Conservation (phyloP, 2,888 invertebrate species). For the Galeopsomyia nigrocyanea region DNA sequence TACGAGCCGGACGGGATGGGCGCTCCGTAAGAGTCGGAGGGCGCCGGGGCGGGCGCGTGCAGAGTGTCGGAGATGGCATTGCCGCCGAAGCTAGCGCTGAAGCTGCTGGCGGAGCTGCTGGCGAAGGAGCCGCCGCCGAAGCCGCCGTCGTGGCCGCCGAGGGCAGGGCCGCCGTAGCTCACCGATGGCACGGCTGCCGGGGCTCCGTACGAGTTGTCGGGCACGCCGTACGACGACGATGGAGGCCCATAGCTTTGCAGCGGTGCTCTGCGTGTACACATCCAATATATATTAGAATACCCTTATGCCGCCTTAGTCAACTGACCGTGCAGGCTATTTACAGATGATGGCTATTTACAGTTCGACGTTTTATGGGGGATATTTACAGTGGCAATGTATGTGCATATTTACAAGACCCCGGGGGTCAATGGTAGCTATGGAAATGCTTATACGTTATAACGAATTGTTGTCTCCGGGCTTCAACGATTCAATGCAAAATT, state of each 20-base stretch:
- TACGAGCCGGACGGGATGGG: slow-evolving; percentile 48
- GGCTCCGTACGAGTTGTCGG: slow-evolving; percentile 47
- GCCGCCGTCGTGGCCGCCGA: slow-evolving; percentile 9
- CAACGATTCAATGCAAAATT: no score
- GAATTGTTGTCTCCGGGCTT: no score
- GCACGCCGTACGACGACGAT: slow-evolving; percentile 56
- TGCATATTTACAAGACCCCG: no score
- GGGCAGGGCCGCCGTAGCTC: slow-evolving; percentile 43
- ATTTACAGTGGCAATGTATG: no score
- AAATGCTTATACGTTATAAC: no score
- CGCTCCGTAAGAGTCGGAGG: slow-evolving; percentile 39
- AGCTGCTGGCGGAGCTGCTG: neutral
- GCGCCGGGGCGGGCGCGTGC: slow-evolving; percentile 37
- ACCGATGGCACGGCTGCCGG: slow-evolving; percentile 46
- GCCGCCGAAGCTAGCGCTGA: neutral
- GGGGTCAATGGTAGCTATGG: no score
- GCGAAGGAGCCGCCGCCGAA: slow-evolving; percentile 7
- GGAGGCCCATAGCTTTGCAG: slow-evolving; percentile 54
- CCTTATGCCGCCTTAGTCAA: no score
- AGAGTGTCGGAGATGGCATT: slow-evolving; percentile 19
- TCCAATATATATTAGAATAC: no score
- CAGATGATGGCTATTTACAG: no score
- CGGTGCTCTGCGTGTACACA: slow-evolving; percentile 52
- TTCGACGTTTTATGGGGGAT: no score
- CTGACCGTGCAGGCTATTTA: no score